Conservation (phyloP, 2,888 invertebrate genomes). For the Salpingus planirostris region DNA sequence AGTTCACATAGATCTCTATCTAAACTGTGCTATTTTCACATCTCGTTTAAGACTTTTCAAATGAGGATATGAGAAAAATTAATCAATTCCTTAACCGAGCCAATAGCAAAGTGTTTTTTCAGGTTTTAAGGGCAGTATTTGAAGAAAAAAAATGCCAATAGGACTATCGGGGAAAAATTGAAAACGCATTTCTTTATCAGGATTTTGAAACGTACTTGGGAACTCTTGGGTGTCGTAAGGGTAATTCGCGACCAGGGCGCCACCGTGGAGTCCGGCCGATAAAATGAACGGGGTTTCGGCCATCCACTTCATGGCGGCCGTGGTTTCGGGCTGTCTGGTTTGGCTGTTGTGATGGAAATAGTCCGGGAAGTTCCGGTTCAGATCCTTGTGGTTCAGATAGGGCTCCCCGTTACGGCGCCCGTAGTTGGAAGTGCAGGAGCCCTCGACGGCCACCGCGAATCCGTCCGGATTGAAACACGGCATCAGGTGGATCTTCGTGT, state of each 20-base stretch:
- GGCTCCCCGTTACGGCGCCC: conserved; percentile 32
- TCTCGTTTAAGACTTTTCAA: no score
- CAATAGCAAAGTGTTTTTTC: no score
- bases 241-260: conserved; percentile 60
- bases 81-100: no score
- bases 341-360: conserved; percentile 40
- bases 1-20: no score
- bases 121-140: no score
- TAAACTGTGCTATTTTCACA: no score
- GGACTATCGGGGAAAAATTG: no score
- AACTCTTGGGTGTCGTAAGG: conserved; percentile 61
- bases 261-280: conserved; percentile 57
- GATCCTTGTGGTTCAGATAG: conserved; percentile 30
- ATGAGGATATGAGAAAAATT: no score
- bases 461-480: conserved; percentile 73
- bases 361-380: conserved; percentile 59
- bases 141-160: no score
- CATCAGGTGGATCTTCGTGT: conserved; percentile 62
- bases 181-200: no score
- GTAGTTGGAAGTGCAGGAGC: conserved; percentile 25
- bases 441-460: conserved; percentile 39
- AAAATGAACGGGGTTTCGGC: conserved; percentile 49
- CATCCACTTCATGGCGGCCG: conserved; percentile 52
- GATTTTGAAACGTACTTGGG: no score
- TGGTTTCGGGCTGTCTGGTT: conserved; percentile 48